phyloP scores from a whole-genome alignment of 1,140 invertebrate genomes.

The Octopus bimaculoides region DNA sequence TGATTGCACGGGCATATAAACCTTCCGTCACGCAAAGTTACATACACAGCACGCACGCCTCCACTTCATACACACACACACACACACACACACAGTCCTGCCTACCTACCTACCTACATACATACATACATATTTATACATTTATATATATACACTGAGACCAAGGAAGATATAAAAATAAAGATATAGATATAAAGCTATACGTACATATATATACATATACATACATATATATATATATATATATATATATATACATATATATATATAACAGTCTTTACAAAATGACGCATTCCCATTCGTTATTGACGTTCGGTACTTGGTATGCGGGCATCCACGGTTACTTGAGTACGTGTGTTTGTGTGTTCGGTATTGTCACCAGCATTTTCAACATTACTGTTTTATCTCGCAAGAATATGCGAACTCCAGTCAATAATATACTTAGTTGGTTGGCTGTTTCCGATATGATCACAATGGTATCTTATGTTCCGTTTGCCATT shows the following conservation, averaged over 20 bases:
- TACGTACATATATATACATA: neutral
- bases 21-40: neutral
- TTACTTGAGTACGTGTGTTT: slow-evolving; percentile 73
- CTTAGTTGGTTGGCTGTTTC: slow-evolving; percentile 79
- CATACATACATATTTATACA: neutral
- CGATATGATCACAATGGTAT: slow-evolving; percentile 84
- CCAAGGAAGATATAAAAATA: neutral
- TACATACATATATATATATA: neutral
- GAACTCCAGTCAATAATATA: slow-evolving; percentile 80
- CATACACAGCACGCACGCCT: neutral
- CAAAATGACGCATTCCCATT: neutral
- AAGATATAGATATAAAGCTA: neutral
- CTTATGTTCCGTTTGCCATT: slow-evolving; percentile 80
- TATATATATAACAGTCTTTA: neutral
- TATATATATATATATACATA: neutral
- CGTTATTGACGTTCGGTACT: neutral
- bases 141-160: neutral
- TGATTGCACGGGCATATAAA: neutral
- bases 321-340: slow-evolving; percentile 65
- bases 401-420: slow-evolving; percentile 80
- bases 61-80: neutral
- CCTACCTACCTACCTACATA: neutral
- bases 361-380: slow-evolving; percentile 82
- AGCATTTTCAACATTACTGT: slow-evolving; percentile 88
- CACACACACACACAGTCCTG: neutral